A percentile compares a stretch with the other conserved stretches of the same genome.
phyloP scores from a whole-genome alignment of 2,113 vertebrate genomes.

The Ameiurus melas region DNA sequence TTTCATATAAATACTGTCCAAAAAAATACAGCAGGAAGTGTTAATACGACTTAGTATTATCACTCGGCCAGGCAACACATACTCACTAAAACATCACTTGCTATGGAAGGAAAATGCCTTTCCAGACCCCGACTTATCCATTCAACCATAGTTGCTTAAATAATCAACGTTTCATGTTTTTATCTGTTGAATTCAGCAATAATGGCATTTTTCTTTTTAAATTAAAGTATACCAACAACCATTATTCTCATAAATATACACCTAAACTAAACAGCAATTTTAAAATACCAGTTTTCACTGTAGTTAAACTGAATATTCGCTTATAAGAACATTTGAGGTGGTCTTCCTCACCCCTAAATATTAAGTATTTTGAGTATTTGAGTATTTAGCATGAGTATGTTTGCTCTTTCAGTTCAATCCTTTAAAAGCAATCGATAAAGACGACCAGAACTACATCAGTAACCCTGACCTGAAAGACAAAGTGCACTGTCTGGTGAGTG shows the following conservation, averaged over 20 bases:
- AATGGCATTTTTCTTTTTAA: neutral
- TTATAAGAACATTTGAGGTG: too few relatives aligned
- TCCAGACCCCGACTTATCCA: neutral
- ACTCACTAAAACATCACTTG: neutral
- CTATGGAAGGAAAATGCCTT: neutral
- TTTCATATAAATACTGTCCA: neutral
- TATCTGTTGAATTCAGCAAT: neutral
- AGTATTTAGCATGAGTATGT: neutral
- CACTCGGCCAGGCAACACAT: neutral
- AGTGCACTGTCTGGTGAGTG: slow-evolving; percentile 48
- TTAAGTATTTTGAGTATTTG: neutral
- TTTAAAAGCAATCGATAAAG: neutral
- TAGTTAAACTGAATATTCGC: neutral
- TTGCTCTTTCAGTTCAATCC: slow-evolving; percentile 20
- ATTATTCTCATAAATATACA: neutral
- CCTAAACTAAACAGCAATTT: neutral
- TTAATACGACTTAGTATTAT: neutral
- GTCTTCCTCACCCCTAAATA: neutral
- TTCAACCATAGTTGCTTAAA: neutral
- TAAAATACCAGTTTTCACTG: neutral
- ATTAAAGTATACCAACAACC: neutral
- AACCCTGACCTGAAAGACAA: slow-evolving; percentile 5
- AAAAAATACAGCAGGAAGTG: neutral
- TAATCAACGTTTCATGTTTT: too few relatives aligned
- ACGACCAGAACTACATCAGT: neutral